A percentile compares a stretch with the other conserved stretches of the same genome.
Evolutionary conservation across 2,113 vertebrate species (phyloP).

Genomic region (Axis porcinus): DNA sequence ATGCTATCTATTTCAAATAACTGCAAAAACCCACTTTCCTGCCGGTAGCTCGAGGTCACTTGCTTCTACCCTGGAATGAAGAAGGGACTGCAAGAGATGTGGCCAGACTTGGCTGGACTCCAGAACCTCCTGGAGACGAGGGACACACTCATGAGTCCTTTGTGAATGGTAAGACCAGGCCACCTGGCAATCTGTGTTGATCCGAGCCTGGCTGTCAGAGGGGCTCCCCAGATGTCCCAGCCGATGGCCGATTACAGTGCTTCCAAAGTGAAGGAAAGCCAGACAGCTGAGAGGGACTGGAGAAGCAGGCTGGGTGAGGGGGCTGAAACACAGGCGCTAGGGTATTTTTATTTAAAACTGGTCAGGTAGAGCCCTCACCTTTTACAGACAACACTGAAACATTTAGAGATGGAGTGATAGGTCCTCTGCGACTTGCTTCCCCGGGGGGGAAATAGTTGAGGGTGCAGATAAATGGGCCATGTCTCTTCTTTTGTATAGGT

Average conservation of each 20-base stretch:
- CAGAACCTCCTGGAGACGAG: background rate
- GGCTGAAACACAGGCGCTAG: background rate
- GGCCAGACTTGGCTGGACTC: background rate
- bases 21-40: background rate
- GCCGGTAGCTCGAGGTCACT: background rate
- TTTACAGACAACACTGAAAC: background rate
- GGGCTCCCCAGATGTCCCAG: background rate
- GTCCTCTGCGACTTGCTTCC: background rate
- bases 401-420: background rate
- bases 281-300: background rate
- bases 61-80: background rate
- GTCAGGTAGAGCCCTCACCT: background rate
- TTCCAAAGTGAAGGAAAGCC: background rate
- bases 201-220: background rate
- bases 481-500: background rate
- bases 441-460: background rate
- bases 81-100: background rate
- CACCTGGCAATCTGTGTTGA: background rate
- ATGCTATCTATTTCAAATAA: background rate
- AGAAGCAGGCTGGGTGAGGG: background rate
- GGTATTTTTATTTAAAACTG: background rate
- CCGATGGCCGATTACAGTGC: accelerated
- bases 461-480: background rate
- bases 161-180: background rate
- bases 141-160: background rate